Evolutionary conservation across 1,140 invertebrate species (phyloP), one percentile per base, ranked within the genome.

Genomic region (Pentalonia nigronervosa): DNA sequence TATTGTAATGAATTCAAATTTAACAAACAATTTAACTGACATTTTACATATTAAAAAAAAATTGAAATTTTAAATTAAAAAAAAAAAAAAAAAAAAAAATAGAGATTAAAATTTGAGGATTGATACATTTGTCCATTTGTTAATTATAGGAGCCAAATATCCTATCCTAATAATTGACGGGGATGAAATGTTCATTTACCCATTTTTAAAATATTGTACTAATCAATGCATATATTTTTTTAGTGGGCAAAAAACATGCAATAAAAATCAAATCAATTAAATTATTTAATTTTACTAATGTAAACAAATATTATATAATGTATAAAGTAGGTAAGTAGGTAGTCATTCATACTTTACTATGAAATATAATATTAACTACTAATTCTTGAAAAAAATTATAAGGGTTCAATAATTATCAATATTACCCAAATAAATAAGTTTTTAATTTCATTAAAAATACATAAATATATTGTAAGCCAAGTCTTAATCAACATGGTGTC

Each of bases 401-500:
- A 60, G 88, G 53, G 88, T 90, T 60, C 88, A 56, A 90, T 25
- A 90, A 41, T 45, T 23, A 90, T 60, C 23, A 90, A 60, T 90
- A 90, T 30, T 90, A 90, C 88, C 88, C 88, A 60, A 60, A 90
- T 90, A 90, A 90, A 90, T 67, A 76, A 17, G 11, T 67, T 67
- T 67, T 67, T 67, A 67, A 14, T 67, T n/a, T 76, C 30, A 76
- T 76, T n/a, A 76, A n/a, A 20, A 76, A 0, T 76, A 45, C 30
- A 90, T 8, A 45, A 56, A 9, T 23, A 6, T 14, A 1, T 25
- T 84, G 2, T 11, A 84, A 14, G 45, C 23, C 11, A n/a, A 30
- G 11, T 17, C 8, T n/a, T 76, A n/a, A n/a, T 30, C 14, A n/a
- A 17, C 11, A 30, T 30, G 9, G 60, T 11, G 60, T 67, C 25